Evolutionary conservation across 2,113 vertebrate genomes (phyloP).

Genomic region (Narcine bancroftii): DNA sequence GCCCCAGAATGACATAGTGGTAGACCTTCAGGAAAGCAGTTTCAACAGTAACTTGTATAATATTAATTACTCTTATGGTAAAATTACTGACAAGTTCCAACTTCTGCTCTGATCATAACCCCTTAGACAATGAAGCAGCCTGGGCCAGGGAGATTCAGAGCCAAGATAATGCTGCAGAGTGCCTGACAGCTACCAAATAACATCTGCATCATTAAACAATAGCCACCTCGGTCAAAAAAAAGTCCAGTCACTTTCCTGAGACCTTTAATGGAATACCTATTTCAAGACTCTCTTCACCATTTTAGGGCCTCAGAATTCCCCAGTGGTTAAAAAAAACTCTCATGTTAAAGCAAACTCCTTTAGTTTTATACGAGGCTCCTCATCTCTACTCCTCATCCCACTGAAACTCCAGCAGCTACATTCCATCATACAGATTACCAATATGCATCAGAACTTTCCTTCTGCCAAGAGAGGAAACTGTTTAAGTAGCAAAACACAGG

Average conservation of each 20-base stretch:
- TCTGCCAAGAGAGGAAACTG: too few species aligned
- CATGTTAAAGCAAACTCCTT: too few species aligned
- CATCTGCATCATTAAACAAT: not conserved
- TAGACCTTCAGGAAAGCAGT: not conserved
- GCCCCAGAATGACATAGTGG: not conserved
- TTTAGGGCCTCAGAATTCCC: not conserved
- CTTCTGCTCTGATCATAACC: not conserved
- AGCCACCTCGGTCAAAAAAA: not conserved
- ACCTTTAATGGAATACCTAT: not conserved
- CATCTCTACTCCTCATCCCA: too few species aligned
- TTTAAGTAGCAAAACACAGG: too few species aligned
- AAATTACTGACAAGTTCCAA: not conserved
- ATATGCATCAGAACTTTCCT: too few species aligned
- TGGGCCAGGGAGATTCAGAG: not conserved
- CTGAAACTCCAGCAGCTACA: too few species aligned
- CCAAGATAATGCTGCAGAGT: not conserved
- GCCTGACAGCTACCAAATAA: not conserved
- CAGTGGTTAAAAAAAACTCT: not conserved
- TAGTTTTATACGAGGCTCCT: too few species aligned
- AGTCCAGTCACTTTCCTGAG: not conserved
- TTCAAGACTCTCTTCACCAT: not conserved
- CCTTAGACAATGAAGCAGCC: not conserved
- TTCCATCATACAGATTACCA: too few species aligned
- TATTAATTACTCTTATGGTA: not conserved
- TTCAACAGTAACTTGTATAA: not conserved